Percentiles rank a stretch among this genome's conserved stretches.
Conservation (phyloP, 2,113 vertebrate species). For the Brachionichthys hirsutus region DNA sequence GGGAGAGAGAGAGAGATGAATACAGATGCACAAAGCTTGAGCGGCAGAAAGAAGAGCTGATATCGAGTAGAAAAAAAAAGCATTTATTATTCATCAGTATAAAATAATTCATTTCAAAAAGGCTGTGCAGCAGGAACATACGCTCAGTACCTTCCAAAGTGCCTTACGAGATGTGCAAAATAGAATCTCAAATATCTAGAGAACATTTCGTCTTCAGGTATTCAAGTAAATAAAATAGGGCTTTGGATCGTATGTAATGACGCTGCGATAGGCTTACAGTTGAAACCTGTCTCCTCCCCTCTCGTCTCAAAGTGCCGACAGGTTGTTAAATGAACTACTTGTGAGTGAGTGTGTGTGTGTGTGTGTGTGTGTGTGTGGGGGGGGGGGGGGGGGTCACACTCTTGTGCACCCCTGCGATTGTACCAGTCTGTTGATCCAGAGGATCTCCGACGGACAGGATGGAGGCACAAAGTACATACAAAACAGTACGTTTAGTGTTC, state of each 20-base stretch:
- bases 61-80: slow-evolving; percentile 63
- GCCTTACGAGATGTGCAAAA: slow-evolving; percentile 71
- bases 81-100: slow-evolving; percentile 74
- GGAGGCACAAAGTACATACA: slow-evolving; percentile 67
- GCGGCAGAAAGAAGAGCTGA: slow-evolving; percentile 45
- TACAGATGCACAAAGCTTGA: slow-evolving; percentile 24
- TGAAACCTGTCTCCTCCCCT: slow-evolving; percentile 19
- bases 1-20: slow-evolving; percentile 18
- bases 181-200: slow-evolving; percentile 53
- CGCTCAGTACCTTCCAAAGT: slow-evolving; percentile 64
- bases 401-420: slow-evolving; percentile 46
- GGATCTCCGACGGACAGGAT: slow-evolving; percentile 59
- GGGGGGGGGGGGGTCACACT: too few relatives aligned
- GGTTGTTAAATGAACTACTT: slow-evolving; percentile 34
- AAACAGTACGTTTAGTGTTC: slow-evolving; percentile 50
- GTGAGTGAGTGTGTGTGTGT: too few relatives aligned
- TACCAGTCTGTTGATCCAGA: slow-evolving; percentile 41
- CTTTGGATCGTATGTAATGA: slow-evolving; percentile 55
- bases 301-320: slow-evolving; percentile 46
- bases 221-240: slow-evolving; percentile 63
- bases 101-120: slow-evolving; percentile 73
- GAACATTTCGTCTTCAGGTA: slow-evolving; percentile 47
- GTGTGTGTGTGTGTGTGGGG: too few relatives aligned
- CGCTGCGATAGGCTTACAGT: slow-evolving; percentile 22
- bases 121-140: slow-evolving; percentile 69